Base-by-base conservation (phyloP, 1,140 invertebrate genomes). In the Cydia strobilella region DNA sequence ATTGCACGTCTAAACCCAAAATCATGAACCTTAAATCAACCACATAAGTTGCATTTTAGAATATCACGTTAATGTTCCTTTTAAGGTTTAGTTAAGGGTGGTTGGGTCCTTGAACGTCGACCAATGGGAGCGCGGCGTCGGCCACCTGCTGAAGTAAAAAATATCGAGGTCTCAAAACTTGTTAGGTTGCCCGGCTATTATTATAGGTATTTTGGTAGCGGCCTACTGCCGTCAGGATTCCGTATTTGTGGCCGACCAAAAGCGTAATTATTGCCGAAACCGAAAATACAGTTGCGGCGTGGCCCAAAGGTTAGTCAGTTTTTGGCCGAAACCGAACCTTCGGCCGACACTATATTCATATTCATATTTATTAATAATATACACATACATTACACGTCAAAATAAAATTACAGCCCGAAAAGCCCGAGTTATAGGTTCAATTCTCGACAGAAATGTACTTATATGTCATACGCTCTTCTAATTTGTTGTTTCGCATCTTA, bases 21-120 rank as follows among this genome's bases (percentile, higher is more conserved):
- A 59, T 18, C 51, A 18, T 23, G 54, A 10, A 9, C 54, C 54
- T 59, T 23, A 23, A 59, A n/a, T 59, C 54, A 23, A 59, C 2
- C 9, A 10, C 2, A 2, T 59, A 23, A 23, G 54, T 2, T 10
- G 12, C n/a, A 59, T 23, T 59, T 59, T 59, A 20, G 54, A 23
- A 23, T 23, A 23, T 59, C 20, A 59, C n/a, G n/a, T n/a, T n/a
- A n/a, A n/a, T 23, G 54, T 23, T 59, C 20, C 54, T 23, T 23
- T 23, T 59, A 59, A 10, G 54, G 54, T 2, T 23, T 59, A 76
- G 59, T 74, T 75, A 51, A 74, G 75, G 74, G 75, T 72, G 71
- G 59, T 65, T 23, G 39, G 31, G 65, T 18, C 63, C 63, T 66
- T 66, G 63, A 66, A 13, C 18, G 20, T 35, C 54, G 65, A 42